A percentile compares a stretch with the other conserved stretches of the same genome.
Evolutionary conservation across 2,888 invertebrate genomes (phyloP).

Genomic region (Euplagia quadripunctaria): DNA sequence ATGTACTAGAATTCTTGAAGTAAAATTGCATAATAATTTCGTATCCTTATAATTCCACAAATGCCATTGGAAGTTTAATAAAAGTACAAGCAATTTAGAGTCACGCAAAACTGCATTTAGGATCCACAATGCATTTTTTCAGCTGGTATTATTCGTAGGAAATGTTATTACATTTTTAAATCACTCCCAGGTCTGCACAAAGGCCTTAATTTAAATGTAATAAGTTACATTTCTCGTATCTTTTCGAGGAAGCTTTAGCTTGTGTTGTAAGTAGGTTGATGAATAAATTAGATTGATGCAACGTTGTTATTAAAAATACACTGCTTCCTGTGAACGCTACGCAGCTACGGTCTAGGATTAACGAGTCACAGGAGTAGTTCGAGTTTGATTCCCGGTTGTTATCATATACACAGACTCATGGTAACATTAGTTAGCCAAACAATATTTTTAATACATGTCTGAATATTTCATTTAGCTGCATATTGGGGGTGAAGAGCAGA

Average conservation of each 20-base stretch:
- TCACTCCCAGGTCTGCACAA: conserved; percentile 43
- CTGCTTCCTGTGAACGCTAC: too few species aligned
- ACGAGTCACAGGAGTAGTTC: too few species aligned
- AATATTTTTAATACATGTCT: too few species aligned
- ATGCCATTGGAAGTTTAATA: conserved; percentile 64
- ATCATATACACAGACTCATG: too few species aligned
- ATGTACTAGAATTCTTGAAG: conserved; percentile 11
- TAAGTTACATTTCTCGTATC: conserved; percentile 24
- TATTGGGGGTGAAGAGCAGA: too few species aligned
- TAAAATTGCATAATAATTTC: conserved; percentile 42
- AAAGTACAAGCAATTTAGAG: conserved; percentile 67
- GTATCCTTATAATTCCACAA: conserved; percentile 52
- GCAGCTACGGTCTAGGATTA: too few species aligned
- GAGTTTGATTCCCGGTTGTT: too few species aligned
- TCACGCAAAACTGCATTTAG: conserved; percentile 80
- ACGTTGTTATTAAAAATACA: too few species aligned
- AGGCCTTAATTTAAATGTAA: conserved; percentile 38
- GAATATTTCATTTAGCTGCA: too few species aligned
- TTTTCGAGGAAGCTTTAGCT: not conserved
- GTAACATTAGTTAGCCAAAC: too few species aligned
- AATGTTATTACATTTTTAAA: conserved; percentile 64
- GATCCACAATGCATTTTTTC: conserved; percentile 72
- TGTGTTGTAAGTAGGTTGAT: not conserved
- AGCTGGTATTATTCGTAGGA: conserved; percentile 63
- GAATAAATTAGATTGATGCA: not conserved